These are phyloP conservation scores for Muscicapa striata DNA, from an alignment of 2,797 vertebrate species.

Conservation along the genomic window DNA sequence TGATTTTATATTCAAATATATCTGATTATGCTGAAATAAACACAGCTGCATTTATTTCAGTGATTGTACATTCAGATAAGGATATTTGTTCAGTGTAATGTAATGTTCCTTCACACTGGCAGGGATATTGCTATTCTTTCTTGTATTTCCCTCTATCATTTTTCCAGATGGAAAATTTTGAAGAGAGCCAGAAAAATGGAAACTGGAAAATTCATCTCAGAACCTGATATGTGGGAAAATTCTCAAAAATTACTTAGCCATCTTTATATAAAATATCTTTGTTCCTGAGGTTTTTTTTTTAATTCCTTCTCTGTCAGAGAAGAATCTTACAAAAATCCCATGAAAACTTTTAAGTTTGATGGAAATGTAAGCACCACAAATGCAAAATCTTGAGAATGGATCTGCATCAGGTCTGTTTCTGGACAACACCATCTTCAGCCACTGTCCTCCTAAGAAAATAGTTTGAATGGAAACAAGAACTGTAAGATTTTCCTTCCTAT, in stretches of 20 bases:
- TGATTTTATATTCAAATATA: slow-evolving; percentile 71
- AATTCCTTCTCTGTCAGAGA: background rate
- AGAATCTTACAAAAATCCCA: background rate
- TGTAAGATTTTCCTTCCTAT: background rate
- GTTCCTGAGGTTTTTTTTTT: background rate
- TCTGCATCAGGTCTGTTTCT: background rate
- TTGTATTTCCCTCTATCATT: slow-evolving; percentile 48
- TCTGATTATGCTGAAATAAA: slow-evolving; percentile 72
- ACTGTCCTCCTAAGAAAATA: background rate
- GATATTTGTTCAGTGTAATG: slow-evolving; percentile 61
- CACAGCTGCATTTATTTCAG: slow-evolving; percentile 72
- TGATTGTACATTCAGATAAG: slow-evolving; percentile 71
- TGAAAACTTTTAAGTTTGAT: background rate
- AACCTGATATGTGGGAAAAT: background rate
- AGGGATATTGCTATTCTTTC: slow-evolving; percentile 61
- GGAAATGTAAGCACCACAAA: background rate
- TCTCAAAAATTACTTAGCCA: background rate
- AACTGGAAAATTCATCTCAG: slow-evolving; percentile 21
- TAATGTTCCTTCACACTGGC: slow-evolving; percentile 63
- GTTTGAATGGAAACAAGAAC: background rate
- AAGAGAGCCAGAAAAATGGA: slow-evolving; percentile 29
- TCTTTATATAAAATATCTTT: background rate
- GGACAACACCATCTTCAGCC: background rate
- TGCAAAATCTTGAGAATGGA: background rate
- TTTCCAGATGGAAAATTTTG: slow-evolving; percentile 64